phyloP scores from a whole-genome alignment of 2,888 invertebrate species.

The Glomeris marginata region DNA sequence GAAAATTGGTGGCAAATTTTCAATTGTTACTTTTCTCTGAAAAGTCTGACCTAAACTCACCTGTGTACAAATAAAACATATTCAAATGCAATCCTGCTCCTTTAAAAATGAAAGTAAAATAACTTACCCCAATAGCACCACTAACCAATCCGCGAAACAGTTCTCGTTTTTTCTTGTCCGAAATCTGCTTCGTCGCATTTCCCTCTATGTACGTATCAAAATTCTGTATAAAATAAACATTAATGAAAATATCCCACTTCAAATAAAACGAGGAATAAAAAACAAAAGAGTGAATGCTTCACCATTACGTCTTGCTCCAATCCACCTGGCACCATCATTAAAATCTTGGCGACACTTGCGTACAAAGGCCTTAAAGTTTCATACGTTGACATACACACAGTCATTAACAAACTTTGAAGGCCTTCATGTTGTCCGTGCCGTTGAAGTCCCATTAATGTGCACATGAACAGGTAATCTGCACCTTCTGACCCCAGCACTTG shows the following conservation, averaged over 20 bases:
- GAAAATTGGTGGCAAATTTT: constrained; percentile 51
- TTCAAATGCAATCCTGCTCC: background rate
- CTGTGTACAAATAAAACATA: constrained; percentile 22
- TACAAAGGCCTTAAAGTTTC: constrained; percentile 63
- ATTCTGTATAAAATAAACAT: constrained; percentile 44
- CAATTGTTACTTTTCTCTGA: constrained; percentile 71
- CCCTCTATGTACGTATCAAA: constrained; percentile 55
- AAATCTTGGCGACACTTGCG: constrained; percentile 47
- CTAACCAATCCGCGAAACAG: constrained; percentile 47
- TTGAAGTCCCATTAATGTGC: constrained; percentile 62
- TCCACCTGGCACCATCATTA: constrained; percentile 12
- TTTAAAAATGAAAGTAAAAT: background rate
- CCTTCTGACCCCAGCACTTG: constrained; percentile 47
- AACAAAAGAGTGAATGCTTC: constrained; percentile 41
- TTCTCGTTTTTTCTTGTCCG: constrained; percentile 80
- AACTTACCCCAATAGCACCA: constrained; percentile 28
- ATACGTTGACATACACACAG: constrained; percentile 69
- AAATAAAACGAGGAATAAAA: constrained; percentile 67
- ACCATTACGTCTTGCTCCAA: background rate
- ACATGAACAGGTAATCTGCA: constrained; percentile 56
- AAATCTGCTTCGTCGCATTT: constrained; percentile 41
- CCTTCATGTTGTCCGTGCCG: constrained; percentile 81
- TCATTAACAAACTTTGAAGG: constrained; percentile 63
- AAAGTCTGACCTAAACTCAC: constrained; percentile 79
- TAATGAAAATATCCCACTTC: constrained; percentile 42